Base-by-base conservation (phyloP, 2,797 vertebrate species). In the Anguilla megastoma region DNA sequence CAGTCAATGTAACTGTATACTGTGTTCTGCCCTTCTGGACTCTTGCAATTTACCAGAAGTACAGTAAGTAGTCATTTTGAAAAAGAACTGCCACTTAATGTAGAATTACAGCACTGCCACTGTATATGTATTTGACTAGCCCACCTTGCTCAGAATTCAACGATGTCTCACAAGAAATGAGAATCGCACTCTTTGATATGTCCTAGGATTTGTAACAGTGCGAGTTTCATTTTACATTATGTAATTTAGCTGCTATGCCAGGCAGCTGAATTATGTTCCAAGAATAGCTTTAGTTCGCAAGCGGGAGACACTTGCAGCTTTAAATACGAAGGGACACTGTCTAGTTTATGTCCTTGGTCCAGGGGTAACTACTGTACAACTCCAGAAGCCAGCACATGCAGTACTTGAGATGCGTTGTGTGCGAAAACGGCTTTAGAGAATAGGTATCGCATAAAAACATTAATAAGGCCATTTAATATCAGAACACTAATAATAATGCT, bases 181-280 rank as follows among this genome's bases (percentile, higher is more conserved):
- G 18, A 48, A 48, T 50, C 7, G 2, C 2, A 8, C 79, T 50
- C 6, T 45, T 50, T 9, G 41, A 24, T 80, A 45, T 80, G 36
- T 18, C 36, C 76, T 14, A 48, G 76, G 76, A 80, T 48, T 80
- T 21, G 24, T 45, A 45, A 50, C 45, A 83, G 36, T 36, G 45
- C 50, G 58, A 88, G 18, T 88, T 27, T 89, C 82, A 54, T 66
- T 85, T 83, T 56, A 90, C 80, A 85, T 88, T 91, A 36, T 84
- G 83, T 21, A 48, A 82, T 50, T 54, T 82, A 82, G 27, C 12
- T n/a, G 48, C 24, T 58, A 90, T 86, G 79, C 21, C 9, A 90
- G 66, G 48, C 48, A 88, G 45, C 85, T 87, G 54, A 85, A 41
- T 8, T 60, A 79, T 87, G 88, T 84, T 69, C 84, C 85, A 87